phyloP scores from a whole-genome alignment of 2,113 vertebrate species.

The Syngnathus typhle region DNA sequence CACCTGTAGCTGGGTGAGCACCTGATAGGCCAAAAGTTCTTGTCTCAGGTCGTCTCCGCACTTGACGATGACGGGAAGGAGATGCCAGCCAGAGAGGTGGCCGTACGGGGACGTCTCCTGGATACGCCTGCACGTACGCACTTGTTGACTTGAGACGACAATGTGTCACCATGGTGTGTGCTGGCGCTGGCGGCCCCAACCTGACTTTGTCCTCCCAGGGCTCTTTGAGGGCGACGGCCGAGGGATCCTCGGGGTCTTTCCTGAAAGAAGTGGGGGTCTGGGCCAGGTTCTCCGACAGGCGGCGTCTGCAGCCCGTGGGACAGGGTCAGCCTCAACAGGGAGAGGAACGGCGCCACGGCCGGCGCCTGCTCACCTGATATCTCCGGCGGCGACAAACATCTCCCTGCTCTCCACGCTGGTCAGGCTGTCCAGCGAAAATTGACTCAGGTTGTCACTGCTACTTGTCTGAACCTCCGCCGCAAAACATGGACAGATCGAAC shows the following conservation, averaged over 20 bases:
- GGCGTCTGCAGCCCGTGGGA: conserved; percentile 62
- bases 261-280: conserved; percentile 88
- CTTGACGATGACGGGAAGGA: conserved; percentile 93
- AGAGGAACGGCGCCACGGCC: background rate
- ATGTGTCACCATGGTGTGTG: background rate
- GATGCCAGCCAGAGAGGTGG: conserved; percentile 86
- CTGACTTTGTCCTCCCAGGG: conserved; percentile 96
- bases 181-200: conserved; percentile 52
- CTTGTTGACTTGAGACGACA: background rate
- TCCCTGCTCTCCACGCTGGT: conserved; percentile 95
- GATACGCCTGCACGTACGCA: conserved; percentile 74
- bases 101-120: conserved; percentile 90
- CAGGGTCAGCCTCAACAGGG: background rate
- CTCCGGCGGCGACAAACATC: conserved; percentile 89
- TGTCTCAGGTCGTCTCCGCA: conserved; percentile 92
- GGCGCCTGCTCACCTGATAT: conserved; percentile 65
- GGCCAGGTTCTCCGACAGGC: conserved; percentile 90
- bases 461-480: conserved; percentile 83
- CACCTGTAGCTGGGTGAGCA: conserved; percentile 91
- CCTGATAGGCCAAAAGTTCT: conserved; percentile 91
- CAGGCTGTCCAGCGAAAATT: conserved; percentile 98
- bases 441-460: conserved; percentile 94
- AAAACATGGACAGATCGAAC: background rate
- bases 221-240: conserved; percentile 91
- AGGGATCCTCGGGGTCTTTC: conserved; percentile 89